A percentile compares a stretch with the other conserved stretches of the same genome.
phyloP scores from a whole-genome alignment of 2,797 vertebrate genomes.

The Ambastaia sidthimunki region DNA sequence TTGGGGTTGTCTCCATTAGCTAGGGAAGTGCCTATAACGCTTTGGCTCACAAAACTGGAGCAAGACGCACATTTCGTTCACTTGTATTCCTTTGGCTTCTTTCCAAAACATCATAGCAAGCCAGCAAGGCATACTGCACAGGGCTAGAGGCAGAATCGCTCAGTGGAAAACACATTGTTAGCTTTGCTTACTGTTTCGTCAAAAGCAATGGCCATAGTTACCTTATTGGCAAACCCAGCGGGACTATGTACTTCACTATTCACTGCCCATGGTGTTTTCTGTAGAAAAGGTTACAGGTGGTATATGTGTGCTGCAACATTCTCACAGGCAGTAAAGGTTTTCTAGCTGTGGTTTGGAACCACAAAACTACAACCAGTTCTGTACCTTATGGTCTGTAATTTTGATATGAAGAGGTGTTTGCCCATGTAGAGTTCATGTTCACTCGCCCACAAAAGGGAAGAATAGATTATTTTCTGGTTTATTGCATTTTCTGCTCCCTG shows the following conservation, averaged over 20 bases:
- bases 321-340: background rate
- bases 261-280: slow-evolving; percentile 58
- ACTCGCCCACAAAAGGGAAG: background rate
- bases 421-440: slow-evolving; percentile 7
- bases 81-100: slow-evolving; percentile 65
- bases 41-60: slow-evolving; percentile 64
- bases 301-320: slow-evolving; percentile 20
- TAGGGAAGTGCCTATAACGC: slow-evolving; percentile 63
- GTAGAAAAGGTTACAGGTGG: background rate
- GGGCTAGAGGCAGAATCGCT: slow-evolving; percentile 59
- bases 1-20: slow-evolving; percentile 60
- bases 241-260: slow-evolving; percentile 56
- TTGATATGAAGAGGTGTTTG: slow-evolving; percentile 14
- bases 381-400: background rate
- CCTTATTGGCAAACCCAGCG: slow-evolving; percentile 65
- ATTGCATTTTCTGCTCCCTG: slow-evolving; percentile 28
- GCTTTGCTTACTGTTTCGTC: slow-evolving; percentile 69
- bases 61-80: slow-evolving; percentile 62
- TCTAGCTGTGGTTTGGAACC: slow-evolving; percentile 9
- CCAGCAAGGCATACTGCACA: slow-evolving; percentile 59
- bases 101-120: slow-evolving; percentile 69
- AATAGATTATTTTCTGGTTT: slow-evolving; percentile 11
- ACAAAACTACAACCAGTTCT: slow-evolving; percentile 8
- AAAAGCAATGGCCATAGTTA: slow-evolving; percentile 66
- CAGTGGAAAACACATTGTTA: slow-evolving; percentile 67